Percentiles rank a stretch among this genome's conserved stretches.
Conservation (phyloP, 2,113 vertebrate species). For the Pyrgilauda ruficollis region DNA sequence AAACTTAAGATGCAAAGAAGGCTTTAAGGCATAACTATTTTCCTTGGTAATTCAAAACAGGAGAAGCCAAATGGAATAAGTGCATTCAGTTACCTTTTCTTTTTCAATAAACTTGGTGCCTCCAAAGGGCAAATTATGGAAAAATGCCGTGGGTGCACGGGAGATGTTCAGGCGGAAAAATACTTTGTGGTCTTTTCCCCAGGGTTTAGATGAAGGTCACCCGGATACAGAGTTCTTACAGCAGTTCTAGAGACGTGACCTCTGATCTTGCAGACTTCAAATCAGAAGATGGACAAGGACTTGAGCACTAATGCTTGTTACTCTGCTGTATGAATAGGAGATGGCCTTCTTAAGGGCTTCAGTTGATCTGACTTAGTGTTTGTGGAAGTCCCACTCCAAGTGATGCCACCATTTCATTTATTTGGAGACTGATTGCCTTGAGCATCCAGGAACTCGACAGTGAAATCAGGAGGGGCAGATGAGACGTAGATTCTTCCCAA, state of each 20-base stretch:
- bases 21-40: neutral
- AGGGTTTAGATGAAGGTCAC: constrained; percentile 59
- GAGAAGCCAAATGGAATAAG: neutral
- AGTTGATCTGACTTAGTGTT: neutral
- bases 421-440: neutral
- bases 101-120: constrained; percentile 63
- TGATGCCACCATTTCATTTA: neutral
- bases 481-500: neutral
- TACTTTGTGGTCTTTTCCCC: constrained; percentile 29
- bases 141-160: constrained; percentile 65
- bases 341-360: neutral
- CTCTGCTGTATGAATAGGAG: neutral
- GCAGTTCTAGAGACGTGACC: neutral
- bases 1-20: neutral
- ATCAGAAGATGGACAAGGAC: neutral
- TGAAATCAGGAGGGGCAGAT: neutral
- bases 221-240: neutral
- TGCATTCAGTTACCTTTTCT: neutral
- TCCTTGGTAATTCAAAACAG: neutral
- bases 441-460: neutral
- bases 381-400: neutral
- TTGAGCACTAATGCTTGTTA: neutral
- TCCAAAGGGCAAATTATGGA: constrained; percentile 53
- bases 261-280: neutral
- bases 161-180: constrained; percentile 56